Evolutionary conservation across 2,113 vertebrate species (phyloP).

Genomic region (Mastomys coucha): DNA sequence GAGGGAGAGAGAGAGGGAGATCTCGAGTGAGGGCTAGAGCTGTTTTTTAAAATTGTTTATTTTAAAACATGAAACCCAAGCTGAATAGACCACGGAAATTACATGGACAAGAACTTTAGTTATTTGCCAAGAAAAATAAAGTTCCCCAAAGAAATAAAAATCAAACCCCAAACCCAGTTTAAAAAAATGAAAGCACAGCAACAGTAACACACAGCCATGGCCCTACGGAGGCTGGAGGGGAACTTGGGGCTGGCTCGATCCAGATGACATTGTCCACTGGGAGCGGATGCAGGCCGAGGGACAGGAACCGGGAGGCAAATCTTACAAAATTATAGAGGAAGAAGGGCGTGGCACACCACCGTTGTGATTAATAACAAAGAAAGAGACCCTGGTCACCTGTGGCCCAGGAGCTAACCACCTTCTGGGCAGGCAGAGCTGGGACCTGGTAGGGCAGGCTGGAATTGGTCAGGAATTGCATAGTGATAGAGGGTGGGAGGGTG

Average conservation of each 20-base stretch:
- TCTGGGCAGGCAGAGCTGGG: constrained; percentile 25
- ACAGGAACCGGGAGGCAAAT: constrained; percentile 75
- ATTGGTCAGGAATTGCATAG: constrained; percentile 86
- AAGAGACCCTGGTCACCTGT: constrained; percentile 74
- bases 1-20: neutral
- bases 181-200: constrained; percentile 84
- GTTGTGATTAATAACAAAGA: constrained; percentile 78
- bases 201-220: constrained; percentile 85
- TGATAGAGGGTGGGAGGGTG: constrained; percentile 77
- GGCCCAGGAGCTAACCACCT: constrained; percentile 35
- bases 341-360: constrained; percentile 83
- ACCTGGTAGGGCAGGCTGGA: constrained; percentile 57
- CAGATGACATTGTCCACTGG: constrained; percentile 88
- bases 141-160: constrained; percentile 76
- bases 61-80: constrained; percentile 97
- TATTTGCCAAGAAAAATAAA: constrained; percentile 88
- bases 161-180: constrained; percentile 84
- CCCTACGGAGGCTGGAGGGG: constrained; percentile 84
- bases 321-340: constrained; percentile 83
- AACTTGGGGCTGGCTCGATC: neutral
- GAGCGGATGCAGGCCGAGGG: constrained; percentile 76
- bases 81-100: constrained; percentile 96
- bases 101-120: constrained; percentile 93
- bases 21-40: too few species aligned
- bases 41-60: constrained; percentile 91